Base-by-base conservation (phyloP, 2,113 vertebrate genomes). In the Spheniscus mendiculus region DNA sequence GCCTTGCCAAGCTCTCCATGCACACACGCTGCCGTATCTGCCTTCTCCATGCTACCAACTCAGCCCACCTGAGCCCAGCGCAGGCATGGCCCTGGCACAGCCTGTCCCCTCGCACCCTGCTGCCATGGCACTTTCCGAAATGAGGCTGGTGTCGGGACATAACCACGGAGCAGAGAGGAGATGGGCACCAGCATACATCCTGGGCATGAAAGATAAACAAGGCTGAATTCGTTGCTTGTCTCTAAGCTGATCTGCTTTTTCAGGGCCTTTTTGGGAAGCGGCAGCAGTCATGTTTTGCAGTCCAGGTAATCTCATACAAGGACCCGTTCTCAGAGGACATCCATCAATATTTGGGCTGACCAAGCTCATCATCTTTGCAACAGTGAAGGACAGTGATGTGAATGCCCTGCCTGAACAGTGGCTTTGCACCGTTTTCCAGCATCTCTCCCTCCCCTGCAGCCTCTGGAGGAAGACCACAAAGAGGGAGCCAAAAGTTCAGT, bases 141-240 rank as follows among this genome's bases (percentile, higher is more conserved):
- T 1, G 7, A 21, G n/a, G 40, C 59, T 27, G 49, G 19, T 2
- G 4, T 25, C 3, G 1, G 42, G 44, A 56, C 59, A 12, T 1
- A 19, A 11, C 44, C 44, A 19, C 3, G 1, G 49, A 32, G 13
- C 0, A 4, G 50, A 40, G 27, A 56, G 36, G 42, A 67, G 29
- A 10, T 26, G 53, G 30, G 61, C 72, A 42, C 45, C 53, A 14
- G 12, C 16, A 29, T 3, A 36, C 20, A 26, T 15, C 44, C 63
- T 26, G 44, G 32, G 29, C 25, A n/a, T 8, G 25, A 8, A 58
- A 49, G 44, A n/a, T 20, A 27, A 67, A n/a, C 27, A 25, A 12
- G 52, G 53, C 36, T 25, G 26, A 61, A 69, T 15, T 23, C 12
- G 10, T 22, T 40, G 27, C 65, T 29, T 26, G 6, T 55, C 79